Evolutionary conservation across 2,797 vertebrate genomes (phyloP), one percentile per base, ranked within the genome.

Genomic region (Setipinna tenuifilis): DNA sequence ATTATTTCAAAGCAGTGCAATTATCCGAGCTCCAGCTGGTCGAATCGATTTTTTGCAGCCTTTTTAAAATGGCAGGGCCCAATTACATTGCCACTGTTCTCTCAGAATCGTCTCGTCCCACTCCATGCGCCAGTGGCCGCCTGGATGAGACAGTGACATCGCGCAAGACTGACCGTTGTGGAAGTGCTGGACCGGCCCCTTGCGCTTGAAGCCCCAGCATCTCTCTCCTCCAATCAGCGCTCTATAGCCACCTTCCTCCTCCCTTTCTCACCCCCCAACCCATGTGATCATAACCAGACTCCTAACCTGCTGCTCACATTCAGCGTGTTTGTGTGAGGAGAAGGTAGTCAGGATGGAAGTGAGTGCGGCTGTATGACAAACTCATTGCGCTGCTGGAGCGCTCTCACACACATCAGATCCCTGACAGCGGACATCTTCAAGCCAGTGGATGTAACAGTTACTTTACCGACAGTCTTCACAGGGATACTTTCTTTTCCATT

Each of bases 171-270:
- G 82, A 3, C 75, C 86, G 84, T 89, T 78, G 71, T 78, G 83
- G 84, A 71, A 85, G 75, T 78, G 85, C 65, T 88, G 87, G 85
- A 89, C 85, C 87, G 84, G 86, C 87, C 57, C 86, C 61, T 68
- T 78, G 35, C 81, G 81, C 81, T 81, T 23, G 78, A 86, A 58
- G 80, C 85, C 85, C 93, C 94, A 91, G 94, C 94, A 93, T 88
- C 87, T 89, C 87, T 89, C 89, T 92, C 94, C 89, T 87, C 95
- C 96, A 96, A 95, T 96, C 92, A 93, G 90, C 88, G 82, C 88
- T 82, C 87, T 87, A 88, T 90, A 82, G 89, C 82, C 23, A 75
- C 84, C 50, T 21, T 48, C 83, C 85, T 61, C 81, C 85, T 41
- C 83, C 81, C 50, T 82, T 71, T 81, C 81, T 81, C 54, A 88